Evolutionary conservation across 2,797 vertebrate species (phyloP).

Genomic region (Neostethus bicornis): DNA sequence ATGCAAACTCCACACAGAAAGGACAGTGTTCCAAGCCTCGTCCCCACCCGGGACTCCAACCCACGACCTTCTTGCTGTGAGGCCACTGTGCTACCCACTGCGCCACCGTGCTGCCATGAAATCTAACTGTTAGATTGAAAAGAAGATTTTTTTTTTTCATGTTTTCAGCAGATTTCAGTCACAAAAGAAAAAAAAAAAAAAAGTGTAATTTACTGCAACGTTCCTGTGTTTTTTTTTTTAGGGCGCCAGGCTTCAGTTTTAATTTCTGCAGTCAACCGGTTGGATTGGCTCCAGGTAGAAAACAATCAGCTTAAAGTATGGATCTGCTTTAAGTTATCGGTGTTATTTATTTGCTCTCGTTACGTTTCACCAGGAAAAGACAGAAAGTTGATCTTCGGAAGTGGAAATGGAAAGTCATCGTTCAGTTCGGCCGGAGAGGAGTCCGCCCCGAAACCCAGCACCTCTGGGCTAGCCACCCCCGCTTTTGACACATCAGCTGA

Average conservation of each 20-base stretch:
- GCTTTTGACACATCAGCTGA: constrained; percentile 60
- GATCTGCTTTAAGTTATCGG: too few relatives aligned
- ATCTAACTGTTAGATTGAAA: not conserved
- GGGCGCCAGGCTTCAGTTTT: constrained; percentile 62
- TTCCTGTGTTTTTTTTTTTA: constrained; percentile 43
- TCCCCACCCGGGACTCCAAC: too few relatives aligned
- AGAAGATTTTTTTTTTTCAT: constrained; percentile 26
- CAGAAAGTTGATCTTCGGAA: constrained; percentile 72
- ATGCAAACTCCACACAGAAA: too few relatives aligned
- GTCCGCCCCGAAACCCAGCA: constrained; percentile 63
- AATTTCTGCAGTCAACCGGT: constrained; percentile 59
- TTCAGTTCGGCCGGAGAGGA: constrained; percentile 75
- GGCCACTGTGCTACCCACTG: too few relatives aligned
- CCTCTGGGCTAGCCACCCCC: too few relatives aligned
- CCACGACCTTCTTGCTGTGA: too few relatives aligned
- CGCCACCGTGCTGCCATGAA: too few relatives aligned
- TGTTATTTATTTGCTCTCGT: not conserved
- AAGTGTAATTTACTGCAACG: too few relatives aligned
- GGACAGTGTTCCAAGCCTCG: too few relatives aligned
- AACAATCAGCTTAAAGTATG: not conserved
- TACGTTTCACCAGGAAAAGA: constrained; percentile 74
- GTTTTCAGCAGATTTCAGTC: too few relatives aligned
- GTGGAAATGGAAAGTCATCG: constrained; percentile 67
- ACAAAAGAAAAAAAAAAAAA: too few relatives aligned
- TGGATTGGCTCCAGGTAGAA: constrained; percentile 68